Evolutionary conservation across 2,113 vertebrate genomes (phyloP), one percentile per base, ranked within the genome.

Genomic region (Leptocoma aspasia): DNA sequence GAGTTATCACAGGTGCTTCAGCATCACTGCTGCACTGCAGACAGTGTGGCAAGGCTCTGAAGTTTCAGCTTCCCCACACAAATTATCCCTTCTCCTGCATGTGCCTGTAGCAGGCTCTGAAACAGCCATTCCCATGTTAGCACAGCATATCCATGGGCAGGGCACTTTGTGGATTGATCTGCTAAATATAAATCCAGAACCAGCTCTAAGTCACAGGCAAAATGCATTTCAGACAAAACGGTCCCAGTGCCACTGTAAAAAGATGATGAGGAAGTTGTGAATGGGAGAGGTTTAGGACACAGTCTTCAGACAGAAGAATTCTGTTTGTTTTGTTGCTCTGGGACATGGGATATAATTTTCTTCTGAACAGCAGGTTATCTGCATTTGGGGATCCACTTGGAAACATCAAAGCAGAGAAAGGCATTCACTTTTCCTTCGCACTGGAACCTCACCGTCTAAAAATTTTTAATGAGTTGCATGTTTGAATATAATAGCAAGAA

Each of bases 191-290:
- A 73, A 73, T 13, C n/a, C 66, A 77, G 59, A 82, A 76, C 2
- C 8, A 70, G 10, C 47, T 70, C 28, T 35, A 83, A 69, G 13
- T 39, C 57, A 57, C 6, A 54, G 23, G 13, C 26, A 80, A 79
- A 92, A 73, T 50, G 54, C 6, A 2, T 57, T 76, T 26, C 31
- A 39, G 79, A 59, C 31, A 23, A 87, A 87, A 64, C 21, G 9
- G n/a, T 61, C 68, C 64, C 82, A 77, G 8, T 42, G 8, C 13
- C 54, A 45, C 37, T 45, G 12, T 73, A 80, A 87, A 80, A 68
- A 69, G 54, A 68, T 15, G 7, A 80, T 56, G n/a, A 84, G n/a
- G 37, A 95, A 88, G 26, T 71, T 91, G 60, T 70, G 65, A 91
- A 81, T 50, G 45, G 35, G 7, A 59, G 42, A 84, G 10, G 39